Evolutionary conservation across 2,113 vertebrate genomes (phyloP).

Genomic region (Vombatus ursinus): DNA sequence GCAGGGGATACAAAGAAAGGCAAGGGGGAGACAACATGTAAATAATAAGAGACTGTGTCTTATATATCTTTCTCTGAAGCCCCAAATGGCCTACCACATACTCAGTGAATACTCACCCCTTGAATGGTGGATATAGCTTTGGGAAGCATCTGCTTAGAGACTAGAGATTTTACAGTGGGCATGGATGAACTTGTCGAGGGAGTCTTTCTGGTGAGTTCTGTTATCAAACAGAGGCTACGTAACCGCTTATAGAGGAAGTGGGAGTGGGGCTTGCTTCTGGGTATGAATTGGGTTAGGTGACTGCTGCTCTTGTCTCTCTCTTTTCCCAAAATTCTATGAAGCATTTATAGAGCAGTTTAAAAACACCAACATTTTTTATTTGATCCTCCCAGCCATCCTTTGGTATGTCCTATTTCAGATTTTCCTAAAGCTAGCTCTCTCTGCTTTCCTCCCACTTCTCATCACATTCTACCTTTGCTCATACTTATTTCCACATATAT

Average conservation of each 20-base stretch:
- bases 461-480: background rate
- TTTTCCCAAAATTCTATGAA: background rate
- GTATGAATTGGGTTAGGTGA: background rate
- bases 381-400: background rate
- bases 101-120: background rate
- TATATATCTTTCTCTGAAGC: background rate
- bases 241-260: background rate
- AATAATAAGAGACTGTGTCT: background rate
- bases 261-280: background rate
- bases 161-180: background rate
- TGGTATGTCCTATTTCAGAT: background rate
- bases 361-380: background rate
- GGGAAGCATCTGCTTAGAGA: background rate
- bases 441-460: background rate
- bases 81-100: background rate
- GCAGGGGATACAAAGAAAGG: background rate
- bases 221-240: background rate
- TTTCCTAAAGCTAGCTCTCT: background rate
- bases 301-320: background rate
- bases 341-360: background rate
- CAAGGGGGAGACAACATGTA: background rate
- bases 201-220: background rate
- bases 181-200: too few relatives aligned
- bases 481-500: background rate
- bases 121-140: background rate